Evolutionary conservation across 2,888 invertebrate species (phyloP).

Genomic region (Willowsia nigromaculata): DNA sequence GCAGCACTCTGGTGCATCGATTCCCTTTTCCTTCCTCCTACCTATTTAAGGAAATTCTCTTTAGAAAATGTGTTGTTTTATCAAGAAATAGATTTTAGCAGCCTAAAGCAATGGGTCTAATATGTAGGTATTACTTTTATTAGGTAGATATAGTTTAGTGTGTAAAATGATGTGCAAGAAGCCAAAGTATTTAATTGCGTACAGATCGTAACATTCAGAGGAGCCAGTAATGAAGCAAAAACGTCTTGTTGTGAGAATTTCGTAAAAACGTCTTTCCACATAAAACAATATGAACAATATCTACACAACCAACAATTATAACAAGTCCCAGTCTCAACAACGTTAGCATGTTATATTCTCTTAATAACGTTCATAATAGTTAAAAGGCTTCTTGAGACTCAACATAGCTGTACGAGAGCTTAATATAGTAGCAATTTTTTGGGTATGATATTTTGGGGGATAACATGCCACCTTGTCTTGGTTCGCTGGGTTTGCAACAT

Average conservation of each 20-base stretch:
- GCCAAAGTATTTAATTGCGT: not conserved
- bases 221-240: not conserved
- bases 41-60: not conserved
- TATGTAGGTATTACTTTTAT: not conserved
- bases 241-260: not conserved
- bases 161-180: not conserved
- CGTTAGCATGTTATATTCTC: not conserved
- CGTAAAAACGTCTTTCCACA: not conserved
- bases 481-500: slow-evolving; percentile 40
- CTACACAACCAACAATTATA: not conserved
- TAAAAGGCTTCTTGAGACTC: not conserved
- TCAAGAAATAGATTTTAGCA: not conserved
- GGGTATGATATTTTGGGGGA: not conserved
- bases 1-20: not conserved
- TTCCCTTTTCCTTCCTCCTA: no score
- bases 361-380: not conserved
- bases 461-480: slow-evolving; percentile 55
- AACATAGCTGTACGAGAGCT: not conserved
- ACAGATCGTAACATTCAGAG: not conserved
- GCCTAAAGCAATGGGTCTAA: not conserved
- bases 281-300: not conserved
- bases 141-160: not conserved
- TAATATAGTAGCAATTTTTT: not conserved
- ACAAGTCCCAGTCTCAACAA: not conserved
- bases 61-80: not conserved